Percentiles rank a stretch among this genome's conserved stretches.
These are phyloP conservation scores for Zoanthus solanderi DNA, from an alignment of 92 coral and sea anemone species.

Conservation along the genomic window DNA sequence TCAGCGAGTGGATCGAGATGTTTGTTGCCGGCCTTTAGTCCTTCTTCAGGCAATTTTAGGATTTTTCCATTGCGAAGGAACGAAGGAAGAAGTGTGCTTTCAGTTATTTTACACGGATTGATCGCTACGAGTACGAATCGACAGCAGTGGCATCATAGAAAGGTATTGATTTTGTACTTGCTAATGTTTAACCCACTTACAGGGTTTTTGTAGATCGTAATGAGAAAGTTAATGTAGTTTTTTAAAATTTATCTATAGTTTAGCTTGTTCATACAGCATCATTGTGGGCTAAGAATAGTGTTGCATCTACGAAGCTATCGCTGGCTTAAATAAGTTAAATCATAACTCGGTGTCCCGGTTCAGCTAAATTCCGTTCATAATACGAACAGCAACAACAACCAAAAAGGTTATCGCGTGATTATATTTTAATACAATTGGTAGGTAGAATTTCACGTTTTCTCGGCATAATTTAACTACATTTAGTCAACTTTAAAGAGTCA, in stretches of 20 bases:
- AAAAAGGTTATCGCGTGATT: background rate
- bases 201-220: background rate
- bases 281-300: too few relatives aligned
- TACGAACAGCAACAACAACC: background rate
- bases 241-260: too few relatives aligned
- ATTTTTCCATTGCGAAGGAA: background rate
- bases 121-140: background rate
- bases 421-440: background rate
- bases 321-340: background rate
- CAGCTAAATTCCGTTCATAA: background rate
- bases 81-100: background rate
- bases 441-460: background rate
- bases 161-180: background rate
- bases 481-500: background rate
- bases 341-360: background rate
- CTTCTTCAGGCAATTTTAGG: background rate
- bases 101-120: background rate
- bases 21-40: background rate
- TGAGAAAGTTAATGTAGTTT: background rate
- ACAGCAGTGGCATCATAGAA: background rate
- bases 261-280: too few relatives aligned
- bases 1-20: background rate
- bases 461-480: background rate
- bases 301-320: background rate
- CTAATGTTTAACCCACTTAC: background rate